phyloP scores from a whole-genome alignment of 2,888 invertebrate species.

The Sussaba pulchella region DNA sequence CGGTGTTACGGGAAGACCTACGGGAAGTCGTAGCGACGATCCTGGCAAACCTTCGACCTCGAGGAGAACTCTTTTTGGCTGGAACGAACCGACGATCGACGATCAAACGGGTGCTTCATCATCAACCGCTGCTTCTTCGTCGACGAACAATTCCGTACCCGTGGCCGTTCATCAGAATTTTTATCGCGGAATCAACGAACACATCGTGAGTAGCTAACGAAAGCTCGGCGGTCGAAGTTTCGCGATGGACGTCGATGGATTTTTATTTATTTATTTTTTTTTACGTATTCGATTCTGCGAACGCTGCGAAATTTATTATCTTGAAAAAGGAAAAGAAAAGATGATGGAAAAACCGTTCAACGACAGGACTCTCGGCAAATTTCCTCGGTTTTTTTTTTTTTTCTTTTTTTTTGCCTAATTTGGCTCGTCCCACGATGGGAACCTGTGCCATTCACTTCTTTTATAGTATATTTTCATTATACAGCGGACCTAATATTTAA shows the following conservation, averaged over 20 bases:
- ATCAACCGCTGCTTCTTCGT: constrained; percentile 50
- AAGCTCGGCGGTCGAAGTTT: constrained; percentile 33
- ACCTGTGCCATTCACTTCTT: no score
- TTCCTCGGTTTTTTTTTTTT: background rate
- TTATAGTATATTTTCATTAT: no score
- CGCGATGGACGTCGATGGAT: constrained; percentile 61
- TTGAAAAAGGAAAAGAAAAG: no score
- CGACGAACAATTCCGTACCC: constrained; percentile 50
- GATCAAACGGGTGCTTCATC: constrained; percentile 59
- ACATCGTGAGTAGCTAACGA: constrained; percentile 77
- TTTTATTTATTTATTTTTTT: constrained; percentile 9
- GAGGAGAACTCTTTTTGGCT: constrained; percentile 73
- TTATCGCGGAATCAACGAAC: constrained; percentile 76
- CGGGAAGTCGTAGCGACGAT: constrained; percentile 76
- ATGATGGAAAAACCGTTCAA: no score
- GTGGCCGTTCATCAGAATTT: constrained; percentile 71
- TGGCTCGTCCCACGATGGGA: no score
- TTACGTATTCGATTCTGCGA: no score
- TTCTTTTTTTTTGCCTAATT: background rate
- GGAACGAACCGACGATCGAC: constrained; percentile 67
- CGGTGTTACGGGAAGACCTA: constrained; percentile 81
- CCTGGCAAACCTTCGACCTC: constrained; percentile 78
- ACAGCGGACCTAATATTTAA: no score
- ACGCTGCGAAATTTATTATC: no score
- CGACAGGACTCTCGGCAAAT: no score